Evolutionary conservation across 2,797 vertebrate species (phyloP), one percentile per base, ranked within the genome.

Genomic region (Epinephelus coioides): DNA sequence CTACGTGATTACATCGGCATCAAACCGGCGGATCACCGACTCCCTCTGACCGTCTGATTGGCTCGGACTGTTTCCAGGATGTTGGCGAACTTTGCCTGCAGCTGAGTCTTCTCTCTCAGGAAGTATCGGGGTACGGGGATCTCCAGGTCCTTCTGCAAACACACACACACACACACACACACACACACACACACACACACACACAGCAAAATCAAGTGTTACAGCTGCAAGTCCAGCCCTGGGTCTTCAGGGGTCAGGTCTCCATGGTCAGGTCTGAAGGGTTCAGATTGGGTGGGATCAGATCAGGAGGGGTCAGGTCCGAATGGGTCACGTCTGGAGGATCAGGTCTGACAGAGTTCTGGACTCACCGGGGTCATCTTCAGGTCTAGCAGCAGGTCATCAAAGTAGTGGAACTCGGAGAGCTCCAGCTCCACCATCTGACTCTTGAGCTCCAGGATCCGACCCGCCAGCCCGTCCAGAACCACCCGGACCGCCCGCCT

Each of bases 391-490:
- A 68, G 38, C 66, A 55, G 66, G 10, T 69, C 40, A 46, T 56
- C 66, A n/a, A 56, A 46, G 40, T 2, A 56, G 53, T 46, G 53
- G 14, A 55, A 46, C 53, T 69, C 23, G 0, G 66, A 69, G 3
- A 44, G 40, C 11, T 56, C 40, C 67, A 69, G 67, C 1, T 69
- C 67, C 53, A 69, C 67, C 66, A 55, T 56, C 10, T 69, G 66
- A 18, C 15, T 25, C 38, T 46, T 55, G 15, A 69, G 51, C 40
- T 69, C 51, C 38, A 69, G 66, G 23, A 69, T 38, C 14, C 23
- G 38, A 56, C 66, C 66, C 3, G 1, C 27, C 51, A 69, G 53
- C 17, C 51, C 3, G 0, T 44, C 50, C 34, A 68, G 50, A 23
- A 68, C 50, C n/a, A 2, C 25, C 34, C n/a, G 21, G 15, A 53